Percentiles rank a stretch among this genome's conserved stretches.
Evolutionary conservation across 2,113 vertebrate genomes (phyloP).

Genomic region (Mellivora capensis): DNA sequence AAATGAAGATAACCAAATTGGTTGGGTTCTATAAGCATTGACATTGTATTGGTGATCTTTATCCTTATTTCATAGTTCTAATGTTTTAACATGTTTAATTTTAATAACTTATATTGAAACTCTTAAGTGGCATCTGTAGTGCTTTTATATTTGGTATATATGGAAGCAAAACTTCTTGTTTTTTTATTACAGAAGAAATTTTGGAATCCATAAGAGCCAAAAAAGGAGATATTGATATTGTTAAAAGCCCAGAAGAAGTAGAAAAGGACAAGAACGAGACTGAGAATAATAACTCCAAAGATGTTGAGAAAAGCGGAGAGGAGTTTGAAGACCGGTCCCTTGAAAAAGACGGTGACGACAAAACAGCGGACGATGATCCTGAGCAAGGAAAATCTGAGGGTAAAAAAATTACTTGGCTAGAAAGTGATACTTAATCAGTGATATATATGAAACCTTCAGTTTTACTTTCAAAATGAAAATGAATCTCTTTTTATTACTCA

Average conservation of each 20-base stretch:
- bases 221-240: conserved; percentile 87
- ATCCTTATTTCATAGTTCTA: neutral
- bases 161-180: conserved; percentile 4
- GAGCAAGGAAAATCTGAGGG: conserved; percentile 83
- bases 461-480: conserved; percentile 37
- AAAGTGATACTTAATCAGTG: conserved; percentile 19
- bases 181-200: conserved; percentile 85
- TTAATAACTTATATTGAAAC: conserved; percentile 7
- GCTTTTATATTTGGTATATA: neutral
- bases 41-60: neutral
- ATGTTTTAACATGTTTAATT: neutral
- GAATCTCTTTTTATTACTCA: neutral
- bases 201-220: conserved; percentile 86
- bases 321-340: conserved; percentile 68
- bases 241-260: conserved; percentile 84
- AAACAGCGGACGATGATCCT: conserved; percentile 71
- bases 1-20: neutral
- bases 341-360: conserved; percentile 75
- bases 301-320: conserved; percentile 77
- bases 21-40: neutral
- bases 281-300: conserved; percentile 79
- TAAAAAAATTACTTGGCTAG: conserved; percentile 74
- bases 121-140: neutral
- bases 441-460: neutral
- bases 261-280: conserved; percentile 83